A percentile compares a stretch with the other conserved stretches of the same genome.
These are phyloP conservation scores for Muntiacus muntjak DNA, from an alignment of 2,113 vertebrate genomes.

Conservation along the genomic window DNA sequence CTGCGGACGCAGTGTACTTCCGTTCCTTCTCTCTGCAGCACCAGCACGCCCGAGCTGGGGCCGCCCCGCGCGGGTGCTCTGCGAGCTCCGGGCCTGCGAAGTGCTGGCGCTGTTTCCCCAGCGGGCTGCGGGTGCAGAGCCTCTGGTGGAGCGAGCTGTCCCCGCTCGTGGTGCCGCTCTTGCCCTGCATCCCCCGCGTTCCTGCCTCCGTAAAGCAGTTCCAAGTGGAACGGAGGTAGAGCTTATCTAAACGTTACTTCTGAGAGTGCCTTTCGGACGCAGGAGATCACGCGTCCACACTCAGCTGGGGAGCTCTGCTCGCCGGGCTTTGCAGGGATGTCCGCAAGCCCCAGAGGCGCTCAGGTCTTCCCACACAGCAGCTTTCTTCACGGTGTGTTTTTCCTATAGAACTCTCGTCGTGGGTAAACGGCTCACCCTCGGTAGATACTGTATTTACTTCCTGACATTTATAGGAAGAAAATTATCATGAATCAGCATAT, in stretches of 20 bases:
- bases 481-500: constrained; percentile 26
- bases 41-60: background rate
- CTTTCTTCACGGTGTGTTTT: background rate
- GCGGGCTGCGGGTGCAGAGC: accelerated
- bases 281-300: accelerated
- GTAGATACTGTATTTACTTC: background rate
- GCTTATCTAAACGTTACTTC: background rate
- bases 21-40: background rate
- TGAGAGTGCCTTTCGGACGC: background rate
- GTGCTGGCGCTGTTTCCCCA: background rate
- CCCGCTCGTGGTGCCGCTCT: accelerated
- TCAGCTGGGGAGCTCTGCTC: background rate
- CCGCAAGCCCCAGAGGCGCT: background rate
- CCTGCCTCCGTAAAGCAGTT: background rate
- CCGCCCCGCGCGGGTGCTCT: background rate
- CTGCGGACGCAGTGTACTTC: accelerated
- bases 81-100: background rate
- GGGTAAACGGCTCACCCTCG: background rate
- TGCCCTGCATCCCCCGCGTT: background rate
- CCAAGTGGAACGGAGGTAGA: background rate
- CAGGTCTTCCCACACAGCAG: background rate
- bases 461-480: constrained; percentile 2
- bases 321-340: background rate
- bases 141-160: background rate
- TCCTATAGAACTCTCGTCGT: background rate